Evolutionary conservation across 2,797 vertebrate genomes (phyloP), one percentile per base, ranked within the genome.

Genomic region (Mycteria americana): DNA sequence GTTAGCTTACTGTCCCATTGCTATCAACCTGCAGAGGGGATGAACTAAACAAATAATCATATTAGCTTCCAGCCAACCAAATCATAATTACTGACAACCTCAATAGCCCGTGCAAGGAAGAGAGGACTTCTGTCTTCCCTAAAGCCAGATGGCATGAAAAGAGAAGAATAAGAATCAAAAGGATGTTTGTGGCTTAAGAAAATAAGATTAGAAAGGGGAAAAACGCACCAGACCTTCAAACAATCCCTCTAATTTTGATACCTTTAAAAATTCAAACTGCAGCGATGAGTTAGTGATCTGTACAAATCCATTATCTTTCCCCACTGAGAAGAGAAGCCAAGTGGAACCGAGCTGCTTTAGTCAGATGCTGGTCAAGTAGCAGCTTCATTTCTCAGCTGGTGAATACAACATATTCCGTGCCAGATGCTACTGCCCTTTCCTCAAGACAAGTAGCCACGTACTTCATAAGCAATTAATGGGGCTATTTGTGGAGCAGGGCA

Each of bases 41-140:
- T 91, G 90, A 97, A 94, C 83, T 93, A 93, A 97, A 96, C 85
- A 97, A 97, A 97, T 82, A 97, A 97, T n/a, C 85, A 89, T 78
- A 91, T 95, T 92, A 95, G 60, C 76, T 96, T 93, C 88, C 89
- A 97, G 93, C 39, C 93, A 97, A 92, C 85, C 50, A 45, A 93
- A 93, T 93, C 93, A 91, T 86, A 95, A 96, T 94, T 93, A 83
- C 92, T 95, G 92, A 96, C 94, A 97, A 86, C 56, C 69, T 95
- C 92, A 96, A 88, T 39, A 96, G 81, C 41, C 60, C 0, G 1
- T 78, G 88, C 83, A 92, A 93, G 85, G 85, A 79, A 92, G 46
- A 93, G 46, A 1, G 3, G 89, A 88, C 89, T 83, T 94, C 74
- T 93, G 85, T 56, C 73, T 91, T 93, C 85, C 76, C 73, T 70